Conservation (phyloP, 2,113 vertebrate species). For the Artemisiospiza belli region DNA sequence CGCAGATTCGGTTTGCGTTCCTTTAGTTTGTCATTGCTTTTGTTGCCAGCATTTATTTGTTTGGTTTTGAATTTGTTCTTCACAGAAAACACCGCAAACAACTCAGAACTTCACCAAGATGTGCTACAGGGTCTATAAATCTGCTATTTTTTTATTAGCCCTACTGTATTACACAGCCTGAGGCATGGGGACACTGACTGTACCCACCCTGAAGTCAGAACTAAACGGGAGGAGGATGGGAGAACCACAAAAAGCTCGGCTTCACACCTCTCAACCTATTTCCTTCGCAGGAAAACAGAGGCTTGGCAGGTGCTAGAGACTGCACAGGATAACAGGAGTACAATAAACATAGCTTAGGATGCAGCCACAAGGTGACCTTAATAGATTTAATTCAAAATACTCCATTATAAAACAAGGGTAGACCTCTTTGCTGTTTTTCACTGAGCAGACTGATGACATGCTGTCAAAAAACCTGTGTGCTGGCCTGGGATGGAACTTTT, state of each 20-base stretch:
- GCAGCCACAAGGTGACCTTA: not conserved
- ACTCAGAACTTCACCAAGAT: not conserved
- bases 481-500: not conserved
- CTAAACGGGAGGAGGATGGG: fast-evolving
- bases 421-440: not conserved
- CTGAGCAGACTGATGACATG: not conserved
- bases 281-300: not conserved
- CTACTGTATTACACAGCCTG: too few relatives aligned
- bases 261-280: fast-evolving
- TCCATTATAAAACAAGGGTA: not conserved
- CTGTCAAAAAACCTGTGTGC: not conserved
- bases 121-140: fast-evolving
- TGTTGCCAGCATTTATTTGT: not conserved
- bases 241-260: not conserved
- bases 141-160: not conserved
- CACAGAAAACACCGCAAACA: not conserved
- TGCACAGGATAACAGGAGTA: not conserved
- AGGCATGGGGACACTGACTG: too few relatives aligned
- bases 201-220: not conserved
- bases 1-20: fast-evolving
- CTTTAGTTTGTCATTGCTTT: not conserved
- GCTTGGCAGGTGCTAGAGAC: not conserved
- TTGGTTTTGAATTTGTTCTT: not conserved
- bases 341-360: not conserved
- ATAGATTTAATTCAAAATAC: not conserved